phyloP scores from a whole-genome alignment of 23 tunicate genomes.

The Trididemnum clinides region DNA sequence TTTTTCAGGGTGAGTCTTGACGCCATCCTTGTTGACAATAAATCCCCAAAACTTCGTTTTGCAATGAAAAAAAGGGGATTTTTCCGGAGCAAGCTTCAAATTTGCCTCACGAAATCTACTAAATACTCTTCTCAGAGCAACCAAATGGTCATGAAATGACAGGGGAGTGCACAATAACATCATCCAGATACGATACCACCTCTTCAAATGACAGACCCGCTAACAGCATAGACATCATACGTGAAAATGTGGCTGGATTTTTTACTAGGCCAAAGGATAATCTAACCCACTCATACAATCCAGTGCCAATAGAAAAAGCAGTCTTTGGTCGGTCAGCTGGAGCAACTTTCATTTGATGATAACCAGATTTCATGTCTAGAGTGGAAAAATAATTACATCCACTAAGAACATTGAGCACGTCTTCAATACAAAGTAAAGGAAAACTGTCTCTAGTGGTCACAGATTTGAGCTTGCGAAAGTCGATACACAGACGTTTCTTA shows the following conservation, averaged over 20 bases:
- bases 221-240: slow-evolving; percentile 14
- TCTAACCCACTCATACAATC: background rate
- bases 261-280: slow-evolving; percentile 21
- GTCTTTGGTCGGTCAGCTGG: slow-evolving; percentile 3
- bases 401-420: slow-evolving; percentile 15
- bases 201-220: slow-evolving; percentile 8
- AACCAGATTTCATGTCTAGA: slow-evolving; percentile 26
- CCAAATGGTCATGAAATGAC: slow-evolving; percentile 32
- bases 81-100: background rate
- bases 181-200: slow-evolving; percentile 10
- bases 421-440: slow-evolving; percentile 48
- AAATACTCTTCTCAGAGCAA: background rate
- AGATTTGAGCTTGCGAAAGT: slow-evolving; percentile 15
- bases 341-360: slow-evolving; percentile 17
- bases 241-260: slow-evolving; percentile 46
- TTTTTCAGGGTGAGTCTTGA: slow-evolving; percentile 20
- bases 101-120: background rate
- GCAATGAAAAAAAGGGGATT: slow-evolving; percentile 6
- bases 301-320: background rate
- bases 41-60: slow-evolving; percentile 14
- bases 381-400: slow-evolving; percentile 26
- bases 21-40: slow-evolving; percentile 7
- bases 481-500: slow-evolving; percentile 23
- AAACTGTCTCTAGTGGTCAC: too few species aligned
- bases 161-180: slow-evolving; percentile 25